Conservation (phyloP, 2,888 invertebrate species). For the Sesia bembeciformis region DNA sequence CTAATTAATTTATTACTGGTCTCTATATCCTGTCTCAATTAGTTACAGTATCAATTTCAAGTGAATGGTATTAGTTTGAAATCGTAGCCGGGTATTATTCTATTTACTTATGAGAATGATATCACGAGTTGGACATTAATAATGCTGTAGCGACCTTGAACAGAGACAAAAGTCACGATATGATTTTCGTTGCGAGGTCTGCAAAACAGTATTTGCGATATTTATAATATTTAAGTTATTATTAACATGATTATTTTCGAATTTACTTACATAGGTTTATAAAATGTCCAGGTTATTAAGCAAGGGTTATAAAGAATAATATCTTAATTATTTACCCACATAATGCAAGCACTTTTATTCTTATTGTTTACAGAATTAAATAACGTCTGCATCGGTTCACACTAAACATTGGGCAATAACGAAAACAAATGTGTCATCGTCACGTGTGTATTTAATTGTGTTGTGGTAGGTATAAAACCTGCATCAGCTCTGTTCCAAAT, state of each 20-base stretch:
- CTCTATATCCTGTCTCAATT: neutral
- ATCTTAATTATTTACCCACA: too few relatives aligned
- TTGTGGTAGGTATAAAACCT: too few relatives aligned
- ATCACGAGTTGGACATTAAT: constrained; percentile 34
- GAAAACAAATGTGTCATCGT: constrained; percentile 22
- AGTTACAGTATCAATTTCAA: neutral
- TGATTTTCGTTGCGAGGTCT: constrained; percentile 14
- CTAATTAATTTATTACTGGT: neutral
- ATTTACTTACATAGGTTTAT: too few relatives aligned
- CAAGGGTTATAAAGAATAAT: too few relatives aligned
- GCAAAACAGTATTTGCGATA: too few relatives aligned
- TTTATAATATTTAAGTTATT: too few relatives aligned
- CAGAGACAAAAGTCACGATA: constrained; percentile 15
- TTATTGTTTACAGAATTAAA: neutral
- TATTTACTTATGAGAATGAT: constrained; percentile 20
- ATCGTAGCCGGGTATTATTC: neutral
- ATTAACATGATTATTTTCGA: too few relatives aligned
- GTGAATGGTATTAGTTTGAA: neutral
- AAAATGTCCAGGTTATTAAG: too few relatives aligned
- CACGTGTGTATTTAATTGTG: constrained; percentile 3
- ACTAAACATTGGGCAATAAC: constrained; percentile 21
- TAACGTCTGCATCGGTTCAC: constrained; percentile 4
- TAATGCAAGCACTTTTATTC: neutral
- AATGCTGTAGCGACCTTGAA: constrained; percentile 22
- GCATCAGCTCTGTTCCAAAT: too few relatives aligned